Conservation (phyloP, 2,888 invertebrate genomes). For the Bedellia somnulentella region DNA sequence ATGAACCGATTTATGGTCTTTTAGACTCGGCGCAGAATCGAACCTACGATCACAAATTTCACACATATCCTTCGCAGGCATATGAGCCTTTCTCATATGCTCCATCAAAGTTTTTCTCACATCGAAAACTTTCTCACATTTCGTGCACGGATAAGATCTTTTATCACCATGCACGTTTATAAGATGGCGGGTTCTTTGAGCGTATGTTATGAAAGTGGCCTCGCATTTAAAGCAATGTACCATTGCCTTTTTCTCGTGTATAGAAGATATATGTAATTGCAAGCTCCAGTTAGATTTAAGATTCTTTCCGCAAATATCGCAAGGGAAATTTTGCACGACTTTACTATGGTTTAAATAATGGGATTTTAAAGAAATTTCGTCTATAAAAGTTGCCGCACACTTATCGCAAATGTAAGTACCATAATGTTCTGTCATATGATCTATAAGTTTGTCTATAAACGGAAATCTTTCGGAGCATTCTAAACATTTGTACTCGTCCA, state of each 20-base stretch:
- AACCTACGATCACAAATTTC: slow-evolving; percentile 43
- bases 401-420: slow-evolving; percentile 9
- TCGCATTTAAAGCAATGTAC: slow-evolving; percentile 46
- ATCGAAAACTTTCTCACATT: slow-evolving; percentile 41
- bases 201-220: slow-evolving; percentile 33
- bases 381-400: slow-evolving; percentile 16
- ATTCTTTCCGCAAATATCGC: slow-evolving; percentile 45
- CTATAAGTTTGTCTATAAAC: slow-evolving; percentile 8
- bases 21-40: no score
- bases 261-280: slow-evolving; percentile 4
- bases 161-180: slow-evolving; percentile 42
- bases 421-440: slow-evolving; percentile 8
- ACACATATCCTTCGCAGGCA: slow-evolving; percentile 37
- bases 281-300: slow-evolving; percentile 42
- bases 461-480: slow-evolving; percentile 16
- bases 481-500: slow-evolving; percentile 3
- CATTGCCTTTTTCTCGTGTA: slow-evolving; percentile 31
- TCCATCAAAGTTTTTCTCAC: slow-evolving; percentile 38
- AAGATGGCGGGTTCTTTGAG: slow-evolving; percentile 32
- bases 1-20: no score
- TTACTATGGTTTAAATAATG: slow-evolving; percentile 15
- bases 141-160: slow-evolving; percentile 34
- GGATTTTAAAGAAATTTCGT: slow-evolving; percentile 17
- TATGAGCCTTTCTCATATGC: slow-evolving; percentile 33
- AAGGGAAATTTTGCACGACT: slow-evolving; percentile 42